Evolutionary conservation across 2,888 invertebrate genomes (phyloP).

Genomic region (Andrena camellia): DNA sequence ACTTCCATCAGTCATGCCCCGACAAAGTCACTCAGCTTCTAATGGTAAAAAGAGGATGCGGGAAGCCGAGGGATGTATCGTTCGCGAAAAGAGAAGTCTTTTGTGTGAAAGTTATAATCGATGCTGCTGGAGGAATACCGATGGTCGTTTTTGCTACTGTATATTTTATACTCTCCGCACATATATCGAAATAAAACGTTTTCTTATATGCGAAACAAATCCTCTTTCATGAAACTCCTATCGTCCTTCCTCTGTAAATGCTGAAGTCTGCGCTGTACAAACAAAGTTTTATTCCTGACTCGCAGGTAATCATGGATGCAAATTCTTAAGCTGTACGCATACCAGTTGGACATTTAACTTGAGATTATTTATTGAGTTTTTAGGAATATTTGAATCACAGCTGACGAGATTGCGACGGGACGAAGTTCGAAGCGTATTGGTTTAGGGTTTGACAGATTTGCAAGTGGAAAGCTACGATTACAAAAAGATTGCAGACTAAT

Average conservation of each 20-base stretch:
- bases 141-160: neutral
- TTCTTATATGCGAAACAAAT: neutral
- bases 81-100: slow-evolving; percentile 44
- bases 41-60: slow-evolving; percentile 52
- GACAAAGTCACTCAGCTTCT: slow-evolving; percentile 29
- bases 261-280: no score
- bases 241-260: neutral
- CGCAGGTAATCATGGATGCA: no score
- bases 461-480: no score
- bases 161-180: neutral
- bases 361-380: no score
- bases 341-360: no score
- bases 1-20: slow-evolving; percentile 62
- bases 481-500: no score
- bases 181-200: neutral
- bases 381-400: no score
- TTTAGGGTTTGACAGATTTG: no score
- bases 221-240: neutral
- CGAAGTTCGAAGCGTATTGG: no score
- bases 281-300: no score
- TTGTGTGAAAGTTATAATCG: slow-evolving; percentile 33
- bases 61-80: slow-evolving; percentile 35
- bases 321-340: no score
- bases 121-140: neutral
- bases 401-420: no score